Percentiles rank a stretch among this genome's conserved stretches.
Evolutionary conservation across 1,140 invertebrate species (phyloP).

Genomic region (Ooceraea biroi): DNA sequence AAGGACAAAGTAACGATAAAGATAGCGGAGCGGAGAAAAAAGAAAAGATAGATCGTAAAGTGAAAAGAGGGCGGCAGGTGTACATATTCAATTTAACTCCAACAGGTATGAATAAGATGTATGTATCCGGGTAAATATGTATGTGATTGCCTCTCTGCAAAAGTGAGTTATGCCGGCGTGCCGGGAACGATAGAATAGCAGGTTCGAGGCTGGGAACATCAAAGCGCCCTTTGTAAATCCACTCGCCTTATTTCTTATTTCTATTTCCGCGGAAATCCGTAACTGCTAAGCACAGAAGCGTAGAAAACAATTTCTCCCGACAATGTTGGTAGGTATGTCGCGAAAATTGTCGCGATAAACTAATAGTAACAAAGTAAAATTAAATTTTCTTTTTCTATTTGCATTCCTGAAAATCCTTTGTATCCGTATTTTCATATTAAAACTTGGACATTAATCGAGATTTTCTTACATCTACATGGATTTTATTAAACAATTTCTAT

Average conservation of each 20-base stretch:
- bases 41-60: constrained; percentile 10
- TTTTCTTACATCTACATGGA: background rate
- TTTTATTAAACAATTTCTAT: background rate
- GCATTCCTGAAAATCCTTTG: background rate
- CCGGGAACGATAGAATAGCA: constrained; percentile 46
- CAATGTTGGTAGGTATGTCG: background rate
- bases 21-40: background rate
- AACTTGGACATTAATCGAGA: background rate
- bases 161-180: constrained; percentile 56
- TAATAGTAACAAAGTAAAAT: background rate
- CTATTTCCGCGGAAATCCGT: constrained; percentile 38
- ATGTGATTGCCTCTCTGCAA: constrained; percentile 61
- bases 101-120: constrained; percentile 69
- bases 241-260: constrained; percentile 56
- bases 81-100: constrained; percentile 71
- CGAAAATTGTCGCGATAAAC: background rate
- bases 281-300: background rate
- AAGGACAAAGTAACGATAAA: background rate
- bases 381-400: background rate
- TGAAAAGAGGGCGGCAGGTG: constrained; percentile 26
- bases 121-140: constrained; percentile 59
- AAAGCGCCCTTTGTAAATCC: constrained; percentile 59
- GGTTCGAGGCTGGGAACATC: constrained; percentile 43
- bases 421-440: background rate
- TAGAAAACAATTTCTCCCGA: background rate